phyloP scores from a whole-genome alignment of 2,113 vertebrate species.

The Chloropsis hardwickii region DNA sequence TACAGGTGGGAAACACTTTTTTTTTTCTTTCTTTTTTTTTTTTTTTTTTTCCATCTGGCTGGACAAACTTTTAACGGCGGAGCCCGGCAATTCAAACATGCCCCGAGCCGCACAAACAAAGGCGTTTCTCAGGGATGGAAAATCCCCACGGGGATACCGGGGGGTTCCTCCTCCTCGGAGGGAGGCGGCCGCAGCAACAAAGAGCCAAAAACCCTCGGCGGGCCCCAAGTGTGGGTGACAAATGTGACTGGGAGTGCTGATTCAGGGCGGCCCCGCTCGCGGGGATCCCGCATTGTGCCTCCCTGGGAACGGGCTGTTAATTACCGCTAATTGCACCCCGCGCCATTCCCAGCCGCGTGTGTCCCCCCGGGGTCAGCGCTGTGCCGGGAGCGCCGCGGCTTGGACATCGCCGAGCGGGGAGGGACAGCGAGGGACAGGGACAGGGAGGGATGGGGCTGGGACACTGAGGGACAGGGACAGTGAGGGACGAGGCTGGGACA shows the following conservation, averaged over 20 bases:
- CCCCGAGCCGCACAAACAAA: background rate
- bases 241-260: slow-evolving; percentile 46
- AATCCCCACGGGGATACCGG: background rate
- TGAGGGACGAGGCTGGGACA: background rate
- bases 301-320: slow-evolving; percentile 44
- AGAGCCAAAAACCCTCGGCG: slow-evolving; percentile 18
- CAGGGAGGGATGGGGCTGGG: too few species aligned
- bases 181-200: background rate
- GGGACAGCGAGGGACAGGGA: too few species aligned
- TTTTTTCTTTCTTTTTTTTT: background rate
- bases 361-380: slow-evolving; percentile 30
- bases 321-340: slow-evolving; percentile 42
- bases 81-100: background rate
- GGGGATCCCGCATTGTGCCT: slow-evolving; percentile 27
- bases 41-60: background rate
- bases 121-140: background rate
- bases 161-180: too few species aligned
- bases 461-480: background rate
- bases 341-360: background rate
- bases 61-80: background rate
- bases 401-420: too few species aligned
- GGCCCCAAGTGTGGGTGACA: slow-evolving; percentile 63
- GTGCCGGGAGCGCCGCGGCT: background rate
- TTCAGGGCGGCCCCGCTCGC: background rate
- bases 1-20: background rate